Evolutionary conservation across 2,888 invertebrate species (phyloP).

Genomic region (Taphrorychus bicolor): DNA sequence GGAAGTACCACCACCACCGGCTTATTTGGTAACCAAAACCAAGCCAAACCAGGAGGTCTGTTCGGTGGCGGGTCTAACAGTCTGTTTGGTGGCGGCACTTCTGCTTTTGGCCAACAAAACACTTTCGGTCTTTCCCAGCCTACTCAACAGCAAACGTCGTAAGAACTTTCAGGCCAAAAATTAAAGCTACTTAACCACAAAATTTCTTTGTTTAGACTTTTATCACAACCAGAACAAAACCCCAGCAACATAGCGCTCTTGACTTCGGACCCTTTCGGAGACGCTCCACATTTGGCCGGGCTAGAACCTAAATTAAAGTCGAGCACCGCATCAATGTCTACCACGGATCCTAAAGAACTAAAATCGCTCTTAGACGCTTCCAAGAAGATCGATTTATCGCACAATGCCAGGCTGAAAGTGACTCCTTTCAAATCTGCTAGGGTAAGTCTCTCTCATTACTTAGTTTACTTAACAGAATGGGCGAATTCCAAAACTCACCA

Average conservation of each 20-base stretch:
- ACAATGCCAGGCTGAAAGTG: conserved; percentile 48
- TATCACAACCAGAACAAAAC: conserved; percentile 44
- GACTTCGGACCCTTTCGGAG: conserved; percentile 51
- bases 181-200: not conserved
- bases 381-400: conserved; percentile 48
- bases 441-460: conserved; percentile 38
- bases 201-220: conserved; percentile 44
- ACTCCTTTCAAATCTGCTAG: conserved; percentile 47
- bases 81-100: not conserved
- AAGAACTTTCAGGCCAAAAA: conserved; percentile 34
- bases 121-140: conserved; percentile 59
- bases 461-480: not conserved
- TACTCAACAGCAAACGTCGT: conserved; percentile 47
- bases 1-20: conserved; percentile 34
- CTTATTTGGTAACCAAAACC: conserved; percentile 61
- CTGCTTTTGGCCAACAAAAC: conserved; percentile 39
- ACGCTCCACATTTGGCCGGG: conserved; percentile 51
- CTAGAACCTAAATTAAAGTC: conserved; percentile 49
- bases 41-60: conserved; percentile 61
- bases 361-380: conserved; percentile 52
- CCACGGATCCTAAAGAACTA: conserved; percentile 55
- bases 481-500: too few relatives aligned
- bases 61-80: conserved; percentile 55
- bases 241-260: conserved; percentile 46
- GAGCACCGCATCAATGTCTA: conserved; percentile 40